Conservation (phyloP, 2,113 vertebrate species). For the Aegithalos caudatus region DNA sequence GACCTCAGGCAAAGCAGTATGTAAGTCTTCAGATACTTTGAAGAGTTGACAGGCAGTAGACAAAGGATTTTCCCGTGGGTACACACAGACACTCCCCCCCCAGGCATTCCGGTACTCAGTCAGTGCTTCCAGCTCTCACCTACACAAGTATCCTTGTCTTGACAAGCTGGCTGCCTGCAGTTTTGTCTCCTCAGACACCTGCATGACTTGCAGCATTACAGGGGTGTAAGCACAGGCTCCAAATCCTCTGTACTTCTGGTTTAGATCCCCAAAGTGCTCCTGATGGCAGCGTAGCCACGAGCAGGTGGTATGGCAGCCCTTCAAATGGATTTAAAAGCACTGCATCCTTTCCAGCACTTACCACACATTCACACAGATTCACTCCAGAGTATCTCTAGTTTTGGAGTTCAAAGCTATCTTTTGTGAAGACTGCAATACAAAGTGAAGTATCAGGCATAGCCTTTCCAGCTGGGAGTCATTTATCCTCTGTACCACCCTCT, state of each 20-base stretch:
- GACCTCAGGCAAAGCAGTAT: not conserved
- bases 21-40: not conserved
- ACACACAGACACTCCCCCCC: not conserved
- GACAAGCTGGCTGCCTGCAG: not conserved
- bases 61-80: not conserved
- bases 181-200: not conserved
- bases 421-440: not conserved
- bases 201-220: not conserved
- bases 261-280: not conserved
- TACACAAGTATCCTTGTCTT: not conserved
- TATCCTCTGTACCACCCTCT: not conserved
- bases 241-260: not conserved
- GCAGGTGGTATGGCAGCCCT: not conserved
- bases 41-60: not conserved
- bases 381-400: not conserved
- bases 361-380: not conserved
- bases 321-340: not conserved
- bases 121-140: not conserved
- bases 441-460: not conserved
- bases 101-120: not conserved
- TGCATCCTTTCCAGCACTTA: not conserved
- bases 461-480: not conserved
- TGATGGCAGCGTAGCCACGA: rapidly evolving
- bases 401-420: not conserved
- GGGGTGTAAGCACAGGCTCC: not conserved